Conservation (phyloP, 2,113 vertebrate species). For the Xiphophorus couchianus region DNA sequence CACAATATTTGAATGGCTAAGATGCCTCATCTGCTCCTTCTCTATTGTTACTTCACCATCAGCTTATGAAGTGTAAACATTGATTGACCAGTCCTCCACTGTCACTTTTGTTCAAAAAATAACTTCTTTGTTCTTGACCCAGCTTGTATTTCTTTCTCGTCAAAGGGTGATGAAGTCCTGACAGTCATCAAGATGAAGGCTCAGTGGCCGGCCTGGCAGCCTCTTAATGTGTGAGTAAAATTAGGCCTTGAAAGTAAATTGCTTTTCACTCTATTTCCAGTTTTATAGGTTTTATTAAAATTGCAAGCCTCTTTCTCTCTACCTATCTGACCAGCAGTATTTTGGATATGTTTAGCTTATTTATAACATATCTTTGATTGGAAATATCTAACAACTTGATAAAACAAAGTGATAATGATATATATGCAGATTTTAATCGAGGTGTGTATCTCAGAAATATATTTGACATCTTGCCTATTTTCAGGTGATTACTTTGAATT, state of each 20-base stretch:
- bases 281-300: no score
- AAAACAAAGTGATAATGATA: no score
- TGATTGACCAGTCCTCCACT: background rate
- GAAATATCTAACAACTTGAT: no score
- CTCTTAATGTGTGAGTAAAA: constrained; percentile 92
- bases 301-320: no score
- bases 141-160: constrained; percentile 6
- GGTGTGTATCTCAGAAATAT: no score
- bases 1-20: background rate
- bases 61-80: background rate
- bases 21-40: background rate
- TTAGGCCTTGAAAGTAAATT: background rate
- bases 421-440: no score
- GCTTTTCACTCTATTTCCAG: background rate
- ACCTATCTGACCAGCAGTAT: no score
- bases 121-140: background rate
- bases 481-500: background rate
- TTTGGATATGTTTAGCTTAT: no score
- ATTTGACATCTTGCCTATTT: no score
- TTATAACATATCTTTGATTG: no score
- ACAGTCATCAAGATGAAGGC: constrained; percentile 99
- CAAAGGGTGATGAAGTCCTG: constrained; percentile 94
- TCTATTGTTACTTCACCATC: background rate
- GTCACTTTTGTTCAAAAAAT: background rate
- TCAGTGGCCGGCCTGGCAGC: constrained; percentile 99